Conservation (phyloP, 2,113 vertebrate species). For the Heliornis fulica region DNA sequence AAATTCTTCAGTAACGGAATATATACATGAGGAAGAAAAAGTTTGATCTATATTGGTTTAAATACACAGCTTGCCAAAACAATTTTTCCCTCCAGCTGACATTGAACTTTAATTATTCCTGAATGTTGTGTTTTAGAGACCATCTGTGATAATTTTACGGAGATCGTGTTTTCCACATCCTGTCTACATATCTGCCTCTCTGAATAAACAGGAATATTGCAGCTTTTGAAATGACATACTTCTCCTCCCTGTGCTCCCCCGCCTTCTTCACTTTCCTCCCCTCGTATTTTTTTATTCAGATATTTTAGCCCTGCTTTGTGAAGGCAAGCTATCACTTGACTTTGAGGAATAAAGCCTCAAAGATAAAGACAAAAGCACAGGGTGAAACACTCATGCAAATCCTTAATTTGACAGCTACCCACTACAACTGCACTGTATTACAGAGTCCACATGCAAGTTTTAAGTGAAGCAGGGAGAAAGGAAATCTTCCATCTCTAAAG, state of each 20-base stretch:
- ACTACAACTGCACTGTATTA: not conserved
- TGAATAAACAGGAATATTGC: not conserved
- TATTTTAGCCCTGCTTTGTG: not conserved
- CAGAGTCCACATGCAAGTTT: fast-evolving
- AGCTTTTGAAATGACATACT: fast-evolving
- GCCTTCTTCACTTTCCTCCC: not conserved
- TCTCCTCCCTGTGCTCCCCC: not conserved
- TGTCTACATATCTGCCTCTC: not conserved
- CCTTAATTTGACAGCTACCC: not conserved
- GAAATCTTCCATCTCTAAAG: not conserved
- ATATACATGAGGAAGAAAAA: not conserved
- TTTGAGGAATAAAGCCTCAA: not conserved
- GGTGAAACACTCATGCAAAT: not conserved
- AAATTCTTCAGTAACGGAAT: constrained; percentile 16
- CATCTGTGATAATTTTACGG: not conserved
- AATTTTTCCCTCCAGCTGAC: constrained; percentile 6
- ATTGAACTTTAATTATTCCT: constrained; percentile 31
- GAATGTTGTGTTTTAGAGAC: not conserved
- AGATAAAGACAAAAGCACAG: not conserved
- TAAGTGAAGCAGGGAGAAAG: not conserved
- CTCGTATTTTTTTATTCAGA: not conserved
- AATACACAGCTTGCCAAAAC: constrained; percentile 35
- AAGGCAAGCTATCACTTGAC: not conserved
- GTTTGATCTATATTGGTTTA: constrained; percentile 32
- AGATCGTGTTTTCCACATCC: not conserved